These are phyloP conservation scores for Ramazzottius varieornatus DNA, from an alignment of 2,888 invertebrate species.

Conservation along the genomic window DNA sequence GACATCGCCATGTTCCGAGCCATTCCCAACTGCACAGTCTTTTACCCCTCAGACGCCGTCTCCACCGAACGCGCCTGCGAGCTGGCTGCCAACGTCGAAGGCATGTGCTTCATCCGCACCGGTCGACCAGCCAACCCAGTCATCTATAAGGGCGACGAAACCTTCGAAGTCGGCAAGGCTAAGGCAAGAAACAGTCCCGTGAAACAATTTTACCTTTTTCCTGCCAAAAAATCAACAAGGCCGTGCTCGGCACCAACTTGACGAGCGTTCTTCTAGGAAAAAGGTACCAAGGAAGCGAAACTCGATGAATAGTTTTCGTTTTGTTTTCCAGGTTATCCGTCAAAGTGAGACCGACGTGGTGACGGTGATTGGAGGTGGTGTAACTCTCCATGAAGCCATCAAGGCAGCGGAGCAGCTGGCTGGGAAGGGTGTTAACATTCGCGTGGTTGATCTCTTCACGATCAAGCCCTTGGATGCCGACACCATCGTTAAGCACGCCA, in stretches of 20 bases:
- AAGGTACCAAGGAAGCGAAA: too few species aligned
- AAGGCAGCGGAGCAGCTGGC: slow-evolving; percentile 49
- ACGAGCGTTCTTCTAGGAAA: too few species aligned
- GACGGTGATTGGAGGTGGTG: slow-evolving; percentile 66
- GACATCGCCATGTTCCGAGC: slow-evolving; percentile 81
- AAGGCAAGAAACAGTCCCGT: slow-evolving; percentile 26
- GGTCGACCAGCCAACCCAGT: slow-evolving; percentile 67
- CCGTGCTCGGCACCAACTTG: too few species aligned
- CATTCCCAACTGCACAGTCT: slow-evolving; percentile 43
- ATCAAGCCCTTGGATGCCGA: slow-evolving; percentile 71
- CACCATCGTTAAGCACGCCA: slow-evolving; percentile 45
- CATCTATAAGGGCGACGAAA: slow-evolving; percentile 55
- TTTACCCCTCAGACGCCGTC: slow-evolving; percentile 64
- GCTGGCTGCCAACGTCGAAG: slow-evolving; percentile 72
- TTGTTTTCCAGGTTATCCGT: slow-evolving; percentile 35
- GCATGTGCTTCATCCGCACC: slow-evolving; percentile 82
- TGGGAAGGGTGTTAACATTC: slow-evolving; percentile 35
- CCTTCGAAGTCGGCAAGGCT: slow-evolving; percentile 39
- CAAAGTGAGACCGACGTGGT: slow-evolving; percentile 48
- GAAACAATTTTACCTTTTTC: not conserved
- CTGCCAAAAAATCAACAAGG: too few species aligned
- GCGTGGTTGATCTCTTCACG: slow-evolving; percentile 82
- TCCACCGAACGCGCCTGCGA: slow-evolving; percentile 78
- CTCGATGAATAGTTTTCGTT: too few species aligned
- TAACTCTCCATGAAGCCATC: slow-evolving; percentile 71